Evolutionary conservation across 2,888 invertebrate genomes (phyloP), one percentile per base, ranked within the genome.

Genomic region (Monochamus alternatus): DNA sequence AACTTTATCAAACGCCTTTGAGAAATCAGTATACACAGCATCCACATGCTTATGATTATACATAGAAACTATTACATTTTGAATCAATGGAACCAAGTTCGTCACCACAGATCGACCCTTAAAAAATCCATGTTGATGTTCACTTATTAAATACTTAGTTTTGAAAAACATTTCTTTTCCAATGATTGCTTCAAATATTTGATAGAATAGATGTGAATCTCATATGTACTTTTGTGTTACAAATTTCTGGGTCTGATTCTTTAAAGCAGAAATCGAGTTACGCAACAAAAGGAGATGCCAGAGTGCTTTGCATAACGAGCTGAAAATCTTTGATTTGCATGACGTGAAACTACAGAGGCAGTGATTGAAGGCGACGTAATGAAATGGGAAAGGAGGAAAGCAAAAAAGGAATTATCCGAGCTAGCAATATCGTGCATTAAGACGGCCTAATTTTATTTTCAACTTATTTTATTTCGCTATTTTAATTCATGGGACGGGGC

Each of bases 251-350:
- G 22, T 10, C 55, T 14, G 3, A n/a, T 55, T n/a, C 14, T 3
- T 7, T 4, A 55, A 14, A n/a, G 55, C 55, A n/a, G 14, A 55
- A 22, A 55, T n/a, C 5, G 55, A 22, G n/a, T 14, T 55, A 55
- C 10, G 3, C 12, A 51, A 51, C 12, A 55, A 55, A 55, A 55
- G 55, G 14, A 14, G 14, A 55, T 14, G 55, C 38, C 5, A 55
- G 55, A 55, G 14, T n/a, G 55, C 22, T 55, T 10, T 55, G 14
- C 55, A 55, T 55, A 55, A 55, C 55, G n/a, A n/a, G 22, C 55
- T 55, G 55, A 55, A 55, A 55, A 55, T 55, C 55, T 55, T 55
- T 55, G 55, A 55, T 55, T 55, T 55, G 55, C 55, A 55, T 55
- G 55, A 55, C 55, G 14, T 3, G 55, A 55, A 55, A 55, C n/a